A percentile compares a stretch with the other conserved stretches of the same genome.
Conservation (phyloP, 37 sponge, comb jelly and placozoan genomes). For the Eunapius fragilis region DNA sequence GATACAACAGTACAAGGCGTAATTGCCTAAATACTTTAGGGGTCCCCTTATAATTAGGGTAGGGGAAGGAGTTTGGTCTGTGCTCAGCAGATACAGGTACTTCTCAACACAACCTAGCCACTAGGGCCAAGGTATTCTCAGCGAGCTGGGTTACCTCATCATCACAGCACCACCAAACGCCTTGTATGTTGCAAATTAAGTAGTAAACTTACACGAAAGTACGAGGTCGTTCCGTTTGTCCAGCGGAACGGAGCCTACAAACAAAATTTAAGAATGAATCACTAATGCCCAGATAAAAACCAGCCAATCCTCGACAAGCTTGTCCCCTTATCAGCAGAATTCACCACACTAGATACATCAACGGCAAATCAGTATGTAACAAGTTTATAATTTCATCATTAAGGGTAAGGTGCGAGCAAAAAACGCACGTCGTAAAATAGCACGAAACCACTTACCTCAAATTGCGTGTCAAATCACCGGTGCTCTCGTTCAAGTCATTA, state of each 20-base stretch:
- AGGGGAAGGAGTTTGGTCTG: background rate
- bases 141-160: conserved; percentile 78
- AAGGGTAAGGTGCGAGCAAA: background rate
- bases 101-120: background rate
- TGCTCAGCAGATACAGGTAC: background rate
- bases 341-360: background rate
- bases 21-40: too few species aligned
- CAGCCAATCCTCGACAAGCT: background rate
- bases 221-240: too few species aligned
- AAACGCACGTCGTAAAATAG: background rate
- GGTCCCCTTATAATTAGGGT: background rate
- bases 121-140: conserved; percentile 22
- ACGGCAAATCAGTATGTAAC: background rate
- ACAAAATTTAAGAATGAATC: too few species aligned
- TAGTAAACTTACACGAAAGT: background rate
- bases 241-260: too few species aligned
- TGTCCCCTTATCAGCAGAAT: background rate
- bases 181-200: background rate
- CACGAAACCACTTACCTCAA: background rate
- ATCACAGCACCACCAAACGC: conserved; percentile 44
- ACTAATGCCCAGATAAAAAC: too few species aligned
- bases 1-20: too few species aligned
- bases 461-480: too few species aligned
- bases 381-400: background rate
- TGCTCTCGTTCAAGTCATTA: too few species aligned